Evolutionary conservation across 2,888 invertebrate genomes (phyloP), one percentile per base, ranked within the genome.

Genomic region (Pammene aurita): DNA sequence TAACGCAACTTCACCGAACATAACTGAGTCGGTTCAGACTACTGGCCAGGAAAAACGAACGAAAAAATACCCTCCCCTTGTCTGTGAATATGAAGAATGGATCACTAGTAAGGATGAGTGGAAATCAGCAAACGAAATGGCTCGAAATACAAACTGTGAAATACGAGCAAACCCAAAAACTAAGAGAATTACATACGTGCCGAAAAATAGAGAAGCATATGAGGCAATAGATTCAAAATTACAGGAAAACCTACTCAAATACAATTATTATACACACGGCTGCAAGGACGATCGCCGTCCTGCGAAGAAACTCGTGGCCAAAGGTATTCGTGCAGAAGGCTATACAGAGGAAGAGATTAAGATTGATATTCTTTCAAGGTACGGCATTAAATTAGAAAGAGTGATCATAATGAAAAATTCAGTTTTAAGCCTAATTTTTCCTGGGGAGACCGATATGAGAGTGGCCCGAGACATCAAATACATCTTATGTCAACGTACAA

Each of bases 21-120:
- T n/a, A n/a, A n/a, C n/a, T n/a, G n/a, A n/a, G n/a, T n/a, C n/a
- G n/a, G n/a, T n/a, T 16, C 10, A 41, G 14, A 44, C 56, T 2
- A 56, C n/a, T 16, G 38, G 5, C 11, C 16, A 56, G 14, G 41
- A 41, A 14, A 10, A 9, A 16, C n/a, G 16, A 4, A 56, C 16
- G 7, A 56, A 56, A 11, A 38, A 41, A 38, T 56, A 56, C 14
- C 56, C 38, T 16, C 56, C 56, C 0, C 11, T 56, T 9, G 16
- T 56, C 10, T 56, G 56, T 56, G 41, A 56, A 41, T 41, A 41
- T 56, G 56, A 56, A 9, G 16, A 16, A 56, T 56, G 56, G 56
- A 56, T 56, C 10, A 38, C 16, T 9, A 11, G 41, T 16, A 41
- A 41, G 14, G n/a, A 56, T 14, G 16, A 38, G 56, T 56, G 56